Percentiles rank a stretch among this genome's conserved stretches.
Conservation (phyloP, 2,888 invertebrate species). For the Ectemnius continuus region DNA sequence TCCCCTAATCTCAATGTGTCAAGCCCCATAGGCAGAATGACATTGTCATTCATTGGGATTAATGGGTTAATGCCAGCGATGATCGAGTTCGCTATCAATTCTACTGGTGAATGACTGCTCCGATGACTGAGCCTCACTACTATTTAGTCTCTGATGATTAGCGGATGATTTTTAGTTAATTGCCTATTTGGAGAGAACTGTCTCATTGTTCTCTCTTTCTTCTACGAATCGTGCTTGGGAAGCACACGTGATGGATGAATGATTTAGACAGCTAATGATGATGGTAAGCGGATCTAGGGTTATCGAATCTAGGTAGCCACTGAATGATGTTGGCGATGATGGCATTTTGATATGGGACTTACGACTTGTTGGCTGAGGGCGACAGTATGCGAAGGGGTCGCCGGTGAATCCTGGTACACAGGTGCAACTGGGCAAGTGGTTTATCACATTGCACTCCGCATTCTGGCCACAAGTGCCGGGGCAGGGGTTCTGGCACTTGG, state of each 20-base stretch:
- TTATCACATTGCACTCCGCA: conserved; percentile 86
- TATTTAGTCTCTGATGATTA: conserved; percentile 79
- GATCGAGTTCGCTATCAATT: background rate
- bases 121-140: background rate
- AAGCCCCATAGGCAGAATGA: conserved; percentile 1
- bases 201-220: background rate
- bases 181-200: conserved; percentile 79
- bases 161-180: conserved; percentile 83
- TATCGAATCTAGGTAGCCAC: conserved; percentile 48
- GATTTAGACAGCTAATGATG: conserved; percentile 4
- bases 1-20: background rate
- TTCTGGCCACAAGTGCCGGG: conserved; percentile 79
- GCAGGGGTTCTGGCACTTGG: conserved; percentile 79
- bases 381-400: conserved; percentile 84
- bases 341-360: conserved; percentile 52
- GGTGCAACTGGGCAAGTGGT: conserved; percentile 88
- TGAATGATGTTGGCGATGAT: conserved; percentile 16
- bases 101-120: background rate
- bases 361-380: conserved; percentile 73
- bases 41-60: conserved; percentile 19
- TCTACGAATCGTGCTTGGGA: background rate
- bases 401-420: conserved; percentile 83
- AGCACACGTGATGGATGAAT: background rate
- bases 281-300: conserved; percentile 73
- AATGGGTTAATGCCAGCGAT: conserved; percentile 34